phyloP scores from a whole-genome alignment of 2,797 vertebrate species.

The Acomys russatus region DNA sequence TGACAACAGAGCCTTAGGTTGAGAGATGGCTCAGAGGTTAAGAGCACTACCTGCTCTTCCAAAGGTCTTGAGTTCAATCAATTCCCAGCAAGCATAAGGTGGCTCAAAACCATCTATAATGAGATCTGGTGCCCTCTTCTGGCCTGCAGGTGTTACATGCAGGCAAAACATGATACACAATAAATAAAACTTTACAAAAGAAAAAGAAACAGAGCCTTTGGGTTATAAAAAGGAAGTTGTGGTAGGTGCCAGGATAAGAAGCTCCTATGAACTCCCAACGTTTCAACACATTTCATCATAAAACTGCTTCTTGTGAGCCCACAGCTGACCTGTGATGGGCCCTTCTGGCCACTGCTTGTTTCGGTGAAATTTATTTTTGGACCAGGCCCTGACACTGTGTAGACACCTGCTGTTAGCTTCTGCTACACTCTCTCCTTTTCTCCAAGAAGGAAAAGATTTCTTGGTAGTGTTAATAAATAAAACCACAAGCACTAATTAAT shows the following conservation, averaged over 20 bases:
- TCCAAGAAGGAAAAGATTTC: constrained; percentile 21
- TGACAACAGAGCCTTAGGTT: constrained; percentile 25
- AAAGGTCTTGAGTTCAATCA: no score
- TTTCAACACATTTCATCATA: constrained; percentile 82
- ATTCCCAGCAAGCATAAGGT: no score
- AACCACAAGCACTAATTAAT: constrained; percentile 27
- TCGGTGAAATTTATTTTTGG: constrained; percentile 79
- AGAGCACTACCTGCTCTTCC: no score
- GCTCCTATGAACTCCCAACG: constrained; percentile 63
- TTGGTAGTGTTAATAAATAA: constrained; percentile 46
- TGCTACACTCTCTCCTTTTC: constrained; percentile 21
- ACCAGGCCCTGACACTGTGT: constrained; percentile 76
- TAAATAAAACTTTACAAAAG: no score
- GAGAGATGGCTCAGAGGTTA: no score
- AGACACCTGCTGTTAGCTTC: constrained; percentile 35
- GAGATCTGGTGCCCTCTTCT: no score
- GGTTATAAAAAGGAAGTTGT: constrained; percentile 75
- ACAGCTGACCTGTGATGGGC: constrained; percentile 67
- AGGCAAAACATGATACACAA: no score
- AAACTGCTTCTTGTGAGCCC: constrained; percentile 70
- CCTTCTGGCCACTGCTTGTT: constrained; percentile 38
- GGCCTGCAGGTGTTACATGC: no score
- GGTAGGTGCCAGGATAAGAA: constrained; percentile 75
- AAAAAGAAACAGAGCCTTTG: constrained; percentile 25
- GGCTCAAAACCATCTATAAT: no score